These are phyloP conservation scores for Epistrophe eligans DNA, from an alignment of 2,888 invertebrate species.

Conservation along the genomic window DNA sequence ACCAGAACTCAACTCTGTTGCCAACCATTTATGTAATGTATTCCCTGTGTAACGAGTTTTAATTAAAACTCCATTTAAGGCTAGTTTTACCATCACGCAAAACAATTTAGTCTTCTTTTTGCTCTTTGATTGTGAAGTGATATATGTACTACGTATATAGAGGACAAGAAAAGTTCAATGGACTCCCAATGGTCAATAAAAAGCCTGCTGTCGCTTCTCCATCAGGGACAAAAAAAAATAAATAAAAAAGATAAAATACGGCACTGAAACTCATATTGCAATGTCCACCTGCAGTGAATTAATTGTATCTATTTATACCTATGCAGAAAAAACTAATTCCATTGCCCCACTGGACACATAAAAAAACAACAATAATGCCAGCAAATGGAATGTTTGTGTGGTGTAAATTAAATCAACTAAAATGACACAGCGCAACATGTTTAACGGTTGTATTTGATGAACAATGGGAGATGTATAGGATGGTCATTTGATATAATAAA, in stretches of 20 bases:
- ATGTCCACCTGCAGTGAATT: conserved; percentile 29
- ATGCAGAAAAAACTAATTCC: conserved; percentile 10
- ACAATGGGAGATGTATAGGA: neutral
- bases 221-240: neutral
- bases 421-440: conserved; percentile 55
- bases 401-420: conserved; percentile 61
- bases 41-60: conserved; percentile 33
- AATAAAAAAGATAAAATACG: neutral
- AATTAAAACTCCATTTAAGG: conserved; percentile 54
- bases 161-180: conserved; percentile 47
- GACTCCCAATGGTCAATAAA: conserved; percentile 29
- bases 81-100: conserved; percentile 8
- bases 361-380: conserved; percentile 4
- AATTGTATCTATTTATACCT: neutral
- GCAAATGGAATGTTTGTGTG: conserved; percentile 49
- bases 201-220: neutral
- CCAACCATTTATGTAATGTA: neutral
- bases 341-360: conserved; percentile 10
- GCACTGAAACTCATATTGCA: neutral
- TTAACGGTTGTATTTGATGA: conserved; percentile 28
- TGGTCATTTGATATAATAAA: neutral
- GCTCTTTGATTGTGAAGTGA: conserved; percentile 2
- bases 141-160: neutral
- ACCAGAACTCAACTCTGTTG: neutral
- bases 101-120: neutral